Evolutionary conservation across 2,797 vertebrate species (phyloP).

Genomic region (Squalus acanthias): DNA sequence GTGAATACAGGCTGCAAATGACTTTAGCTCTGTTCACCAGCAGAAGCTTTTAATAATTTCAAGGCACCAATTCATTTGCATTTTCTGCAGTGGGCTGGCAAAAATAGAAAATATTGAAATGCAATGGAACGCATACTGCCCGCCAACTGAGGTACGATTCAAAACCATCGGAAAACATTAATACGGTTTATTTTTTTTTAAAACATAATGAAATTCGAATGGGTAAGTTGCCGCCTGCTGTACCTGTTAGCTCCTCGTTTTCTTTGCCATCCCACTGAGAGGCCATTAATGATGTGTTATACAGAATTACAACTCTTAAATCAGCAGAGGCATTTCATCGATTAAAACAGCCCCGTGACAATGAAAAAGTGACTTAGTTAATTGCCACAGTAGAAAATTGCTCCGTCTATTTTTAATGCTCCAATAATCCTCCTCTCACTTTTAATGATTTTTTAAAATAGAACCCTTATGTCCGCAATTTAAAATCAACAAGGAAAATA

Average conservation of each 20-base stretch:
- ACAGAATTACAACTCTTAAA: constrained; percentile 28
- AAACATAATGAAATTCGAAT: neutral
- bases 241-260: neutral
- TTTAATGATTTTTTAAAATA: constrained; percentile 52
- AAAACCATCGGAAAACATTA: constrained; percentile 25
- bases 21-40: constrained; percentile 42
- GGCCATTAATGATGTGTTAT: constrained; percentile 37
- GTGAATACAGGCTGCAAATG: constrained; percentile 28
- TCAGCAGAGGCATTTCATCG: constrained; percentile 39
- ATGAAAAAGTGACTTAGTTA: constrained; percentile 35
- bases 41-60: constrained; percentile 45
- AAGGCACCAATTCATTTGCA: constrained; percentile 47
- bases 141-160: neutral
- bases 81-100: constrained; percentile 37
- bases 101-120: constrained; percentile 26
- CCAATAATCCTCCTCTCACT: neutral
- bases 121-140: neutral
- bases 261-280: constrained; percentile 10
- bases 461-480: constrained; percentile 49
- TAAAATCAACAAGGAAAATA: constrained; percentile 55
- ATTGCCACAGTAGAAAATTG: constrained; percentile 40
- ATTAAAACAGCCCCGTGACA: constrained; percentile 40
- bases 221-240: neutral
- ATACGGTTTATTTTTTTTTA: neutral
- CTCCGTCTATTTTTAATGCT: constrained; percentile 13